These are phyloP conservation scores for Drosophila antonietae DNA, from an alignment of 2,888 invertebrate species.

Conservation along the genomic window DNA sequence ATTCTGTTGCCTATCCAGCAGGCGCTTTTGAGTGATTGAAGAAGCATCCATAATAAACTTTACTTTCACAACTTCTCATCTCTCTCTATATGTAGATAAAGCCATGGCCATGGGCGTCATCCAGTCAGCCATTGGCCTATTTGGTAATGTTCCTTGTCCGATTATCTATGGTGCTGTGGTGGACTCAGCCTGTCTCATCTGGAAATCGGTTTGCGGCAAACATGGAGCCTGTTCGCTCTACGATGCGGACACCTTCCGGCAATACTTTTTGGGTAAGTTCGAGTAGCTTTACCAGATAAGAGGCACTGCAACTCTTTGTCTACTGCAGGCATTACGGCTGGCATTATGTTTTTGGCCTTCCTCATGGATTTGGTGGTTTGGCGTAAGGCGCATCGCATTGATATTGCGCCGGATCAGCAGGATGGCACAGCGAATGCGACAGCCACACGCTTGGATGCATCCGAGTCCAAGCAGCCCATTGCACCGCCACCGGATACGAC, in stretches of 20 bases:
- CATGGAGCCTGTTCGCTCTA: conserved; percentile 95
- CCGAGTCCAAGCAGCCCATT: conserved; percentile 81
- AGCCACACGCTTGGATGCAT: conserved; percentile 58
- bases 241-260: conserved; percentile 92
- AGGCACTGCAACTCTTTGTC: background rate
- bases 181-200: conserved; percentile 95
- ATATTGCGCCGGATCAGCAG: conserved; percentile 86
- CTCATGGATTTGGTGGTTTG: conserved; percentile 95
- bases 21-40: background rate
- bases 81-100: conserved; percentile 87
- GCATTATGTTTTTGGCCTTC: conserved; percentile 93
- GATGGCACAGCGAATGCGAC: conserved; percentile 41
- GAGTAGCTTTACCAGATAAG: too few species aligned
- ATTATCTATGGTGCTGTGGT: conserved; percentile 96
- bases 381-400: conserved; percentile 94
- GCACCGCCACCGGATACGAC: conserved; percentile 81
- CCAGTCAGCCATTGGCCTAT: conserved; percentile 96
- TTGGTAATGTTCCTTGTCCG: conserved; percentile 98
- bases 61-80: background rate
- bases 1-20: background rate
- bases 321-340: conserved; percentile 91
- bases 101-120: conserved; percentile 97
- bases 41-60: background rate
- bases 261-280: conserved; percentile 92
- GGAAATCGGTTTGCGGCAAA: conserved; percentile 92